phyloP scores from a whole-genome alignment of 2,113 vertebrate genomes.

The Mustela lutreola region DNA sequence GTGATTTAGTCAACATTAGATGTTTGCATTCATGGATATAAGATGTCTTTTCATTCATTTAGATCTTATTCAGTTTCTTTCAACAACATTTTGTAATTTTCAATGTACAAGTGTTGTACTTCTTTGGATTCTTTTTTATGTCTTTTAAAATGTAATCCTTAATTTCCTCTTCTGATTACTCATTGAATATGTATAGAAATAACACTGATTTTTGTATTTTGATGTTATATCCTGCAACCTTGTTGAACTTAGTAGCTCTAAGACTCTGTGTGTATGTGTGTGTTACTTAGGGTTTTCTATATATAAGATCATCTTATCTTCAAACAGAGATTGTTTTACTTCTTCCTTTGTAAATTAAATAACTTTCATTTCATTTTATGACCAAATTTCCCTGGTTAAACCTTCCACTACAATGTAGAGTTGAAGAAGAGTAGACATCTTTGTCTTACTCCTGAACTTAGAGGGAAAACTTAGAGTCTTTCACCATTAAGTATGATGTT shows the following conservation, averaged over 20 bases:
- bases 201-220: not conserved
- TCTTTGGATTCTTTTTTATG: not conserved
- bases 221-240: not conserved
- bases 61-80: slow-evolving; percentile 6
- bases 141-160: not conserved
- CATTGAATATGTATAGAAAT: not conserved
- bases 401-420: not conserved
- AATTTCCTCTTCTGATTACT: not conserved
- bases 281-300: not conserved
- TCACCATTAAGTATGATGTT: not conserved
- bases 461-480: not conserved
- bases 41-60: not conserved
- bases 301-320: not conserved
- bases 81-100: not conserved
- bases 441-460: not conserved
- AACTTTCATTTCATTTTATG: slow-evolving; percentile 25
- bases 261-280: not conserved
- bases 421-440: not conserved
- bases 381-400: not conserved
- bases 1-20: not conserved
- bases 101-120: not conserved
- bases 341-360: not conserved
- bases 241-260: not conserved
- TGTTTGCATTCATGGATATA: not conserved
- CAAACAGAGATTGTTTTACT: not conserved